Evolutionary conservation across 2,797 vertebrate genomes (phyloP), one percentile per base, ranked within the genome.

Genomic region (Gallirallus australis): DNA sequence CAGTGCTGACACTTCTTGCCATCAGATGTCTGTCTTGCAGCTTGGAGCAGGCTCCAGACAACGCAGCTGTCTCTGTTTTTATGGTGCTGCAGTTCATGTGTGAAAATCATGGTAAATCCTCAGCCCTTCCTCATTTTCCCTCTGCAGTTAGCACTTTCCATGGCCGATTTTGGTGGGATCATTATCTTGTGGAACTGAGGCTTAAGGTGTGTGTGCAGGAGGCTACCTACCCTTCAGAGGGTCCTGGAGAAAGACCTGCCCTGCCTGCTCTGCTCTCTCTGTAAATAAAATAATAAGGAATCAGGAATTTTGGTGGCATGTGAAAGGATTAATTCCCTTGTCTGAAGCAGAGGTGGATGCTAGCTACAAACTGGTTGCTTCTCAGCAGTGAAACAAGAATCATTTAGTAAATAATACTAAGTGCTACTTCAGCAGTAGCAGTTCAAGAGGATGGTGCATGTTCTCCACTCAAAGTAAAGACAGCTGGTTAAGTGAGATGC

Each of bases 81-180:
- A 42, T 1, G 4, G n/a, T 63, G 50, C 30, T 3, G 2, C 33
- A n/a, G 40, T n/a, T 79, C 27, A 11, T 5, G 11, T 33, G 20
- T 50, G 25, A 65, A 83, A 79, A 89, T 30, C 31, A 12, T 45
- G n/a, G 63, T 40, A 60, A 61, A 84, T 37, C 50, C 50, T 84
- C 0, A 0, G 2, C 39, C 39, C n/a, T 57, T 63, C 28, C 17
- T 78, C 10, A 1, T 31, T 15, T 27, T 28, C 5, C 4, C 11
- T 9, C 31, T 42, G 35, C 45, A 78, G 7, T 53, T 53, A 18
- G n/a, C 18, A 28, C 5, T 88, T 65, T 66, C 42, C 19, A 2
- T 48, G 19, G 15, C 2, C 1, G 1, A 5, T 54, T 65, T 84
- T 54, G 31, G 18, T 75, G 57, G 20, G 19, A 35, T 75, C 12